Conservation (phyloP, 2,113 vertebrate genomes). For the Rissa tridactyla region DNA sequence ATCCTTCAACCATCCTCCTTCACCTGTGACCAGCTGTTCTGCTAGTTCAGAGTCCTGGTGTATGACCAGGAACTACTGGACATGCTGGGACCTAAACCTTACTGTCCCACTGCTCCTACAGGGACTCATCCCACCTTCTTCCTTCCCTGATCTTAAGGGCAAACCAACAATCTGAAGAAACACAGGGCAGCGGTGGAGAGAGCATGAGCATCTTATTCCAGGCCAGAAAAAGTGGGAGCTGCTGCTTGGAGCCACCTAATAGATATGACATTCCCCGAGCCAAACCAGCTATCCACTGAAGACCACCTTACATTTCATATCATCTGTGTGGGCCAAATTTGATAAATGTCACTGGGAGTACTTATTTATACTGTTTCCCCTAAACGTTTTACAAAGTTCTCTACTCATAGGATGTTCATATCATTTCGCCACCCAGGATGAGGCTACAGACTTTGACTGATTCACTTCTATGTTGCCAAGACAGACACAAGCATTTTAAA, state of each 20-base stretch:
- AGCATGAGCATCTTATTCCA: background rate
- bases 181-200: background rate
- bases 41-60: background rate
- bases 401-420: background rate
- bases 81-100: background rate
- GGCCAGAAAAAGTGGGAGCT: background rate
- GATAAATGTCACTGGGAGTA: background rate
- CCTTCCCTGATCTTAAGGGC: background rate
- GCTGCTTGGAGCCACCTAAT: accelerated
- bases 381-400: background rate
- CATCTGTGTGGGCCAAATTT: background rate
- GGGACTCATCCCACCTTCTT: background rate
- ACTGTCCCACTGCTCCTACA: background rate
- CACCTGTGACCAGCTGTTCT: background rate
- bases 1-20: background rate
- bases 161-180: background rate
- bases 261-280: background rate
- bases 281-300: background rate
- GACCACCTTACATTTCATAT: background rate
- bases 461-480: background rate
- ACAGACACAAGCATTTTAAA: background rate
- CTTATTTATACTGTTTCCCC: background rate
- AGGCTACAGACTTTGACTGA: background rate
- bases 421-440: background rate
- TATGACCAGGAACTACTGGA: background rate